Conservation (phyloP, 2,888 invertebrate genomes). For the Archips crataeganus region DNA sequence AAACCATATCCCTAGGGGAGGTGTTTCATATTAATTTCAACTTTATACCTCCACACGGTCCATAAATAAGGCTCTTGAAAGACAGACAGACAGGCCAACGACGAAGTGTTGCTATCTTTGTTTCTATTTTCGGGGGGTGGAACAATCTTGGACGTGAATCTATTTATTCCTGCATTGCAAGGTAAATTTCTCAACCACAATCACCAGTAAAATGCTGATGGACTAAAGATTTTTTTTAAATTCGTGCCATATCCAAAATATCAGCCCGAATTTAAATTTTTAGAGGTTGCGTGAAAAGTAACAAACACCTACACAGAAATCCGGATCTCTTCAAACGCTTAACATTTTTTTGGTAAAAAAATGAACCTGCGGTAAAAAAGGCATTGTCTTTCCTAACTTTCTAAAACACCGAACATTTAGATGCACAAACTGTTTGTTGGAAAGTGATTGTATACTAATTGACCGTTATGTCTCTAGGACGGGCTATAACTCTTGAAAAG, state of each 20-base stretch:
- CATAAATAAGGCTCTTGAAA: too few species aligned
- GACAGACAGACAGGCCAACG: too few species aligned
- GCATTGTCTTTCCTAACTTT: conserved; percentile 22
- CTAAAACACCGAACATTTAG: conserved; percentile 25
- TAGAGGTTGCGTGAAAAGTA: conserved; percentile 6
- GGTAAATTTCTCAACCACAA: neutral
- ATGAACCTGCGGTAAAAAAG: neutral
- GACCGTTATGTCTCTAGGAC: neutral
- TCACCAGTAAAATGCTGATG: too few species aligned
- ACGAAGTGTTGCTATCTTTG: too few species aligned
- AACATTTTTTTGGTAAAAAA: conserved; percentile 10
- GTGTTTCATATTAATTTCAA: too few species aligned
- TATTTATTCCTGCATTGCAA: neutral
- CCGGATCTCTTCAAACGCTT: neutral
- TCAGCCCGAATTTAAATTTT: neutral
- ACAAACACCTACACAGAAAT: conserved; percentile 20
- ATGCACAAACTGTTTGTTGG: conserved; percentile 11
- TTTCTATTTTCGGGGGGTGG: too few species aligned
- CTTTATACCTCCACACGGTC: too few species aligned
- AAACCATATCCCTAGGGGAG: too few species aligned
- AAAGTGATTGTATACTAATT: conserved; percentile 19
- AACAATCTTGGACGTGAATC: too few species aligned
- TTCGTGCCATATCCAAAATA: neutral
- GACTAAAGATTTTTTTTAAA: neutral
- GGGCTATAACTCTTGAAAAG: neutral